phyloP scores from a whole-genome alignment of 2,113 vertebrate species.

The Rhabdomys dilectus region DNA sequence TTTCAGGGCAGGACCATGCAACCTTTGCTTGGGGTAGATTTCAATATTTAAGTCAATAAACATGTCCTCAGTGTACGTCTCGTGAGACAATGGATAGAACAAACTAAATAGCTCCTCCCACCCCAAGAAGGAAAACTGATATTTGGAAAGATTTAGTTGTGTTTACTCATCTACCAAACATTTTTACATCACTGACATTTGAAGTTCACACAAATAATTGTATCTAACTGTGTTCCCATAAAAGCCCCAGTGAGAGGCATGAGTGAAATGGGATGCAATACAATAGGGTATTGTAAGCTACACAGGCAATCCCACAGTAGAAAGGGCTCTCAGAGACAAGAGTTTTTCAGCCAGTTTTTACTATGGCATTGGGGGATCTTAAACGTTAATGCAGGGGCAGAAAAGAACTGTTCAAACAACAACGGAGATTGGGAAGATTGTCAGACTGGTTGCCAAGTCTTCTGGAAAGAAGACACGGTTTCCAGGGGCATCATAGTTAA shows the following conservation, averaged over 20 bases:
- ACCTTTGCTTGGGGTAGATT: background rate
- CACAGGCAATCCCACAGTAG: background rate
- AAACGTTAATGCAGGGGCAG: conserved; percentile 44
- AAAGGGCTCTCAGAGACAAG: background rate
- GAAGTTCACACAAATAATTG: background rate
- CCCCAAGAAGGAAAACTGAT: background rate
- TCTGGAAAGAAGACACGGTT: conserved; percentile 33
- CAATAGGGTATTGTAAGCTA: background rate
- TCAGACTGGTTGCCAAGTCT: conserved; percentile 58
- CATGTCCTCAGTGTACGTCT: background rate
- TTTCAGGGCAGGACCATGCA: background rate
- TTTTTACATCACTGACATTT: conserved; percentile 6
- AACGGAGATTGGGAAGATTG: conserved; percentile 55
- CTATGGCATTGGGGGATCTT: background rate
- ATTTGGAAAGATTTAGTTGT: background rate
- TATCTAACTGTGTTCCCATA: background rate
- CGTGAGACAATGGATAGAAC: conserved; percentile 7
- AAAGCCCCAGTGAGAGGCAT: background rate
- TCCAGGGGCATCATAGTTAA: conserved; percentile 44
- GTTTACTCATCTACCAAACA: conserved; percentile 16
- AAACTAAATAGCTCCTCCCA: background rate
- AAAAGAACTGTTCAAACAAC: conserved; percentile 55
- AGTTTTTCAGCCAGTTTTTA: conserved; percentile 33
- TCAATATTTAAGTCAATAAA: background rate
- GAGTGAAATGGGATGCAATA: background rate